A percentile compares a stretch with the other conserved stretches of the same genome.
Evolutionary conservation across 2,113 vertebrate species (phyloP).

Genomic region (Bos javanicus): DNA sequence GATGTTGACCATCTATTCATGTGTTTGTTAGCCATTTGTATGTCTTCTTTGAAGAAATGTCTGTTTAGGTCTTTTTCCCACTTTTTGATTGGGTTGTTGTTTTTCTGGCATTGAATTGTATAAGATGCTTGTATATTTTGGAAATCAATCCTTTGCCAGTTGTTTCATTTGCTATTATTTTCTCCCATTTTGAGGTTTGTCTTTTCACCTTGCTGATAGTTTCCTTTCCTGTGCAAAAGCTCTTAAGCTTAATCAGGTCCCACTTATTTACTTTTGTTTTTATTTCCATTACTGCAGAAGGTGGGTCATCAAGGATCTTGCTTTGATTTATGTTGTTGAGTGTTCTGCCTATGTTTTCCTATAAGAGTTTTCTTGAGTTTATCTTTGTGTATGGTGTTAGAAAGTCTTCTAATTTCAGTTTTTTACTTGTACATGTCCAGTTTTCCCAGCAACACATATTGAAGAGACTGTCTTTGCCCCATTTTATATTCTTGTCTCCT

Average conservation of each 20-base stretch:
- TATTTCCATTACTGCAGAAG: background rate
- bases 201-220: background rate
- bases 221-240: background rate
- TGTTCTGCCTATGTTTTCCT: background rate
- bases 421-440: background rate
- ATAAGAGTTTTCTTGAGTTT: background rate
- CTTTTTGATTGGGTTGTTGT: background rate
- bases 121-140: background rate
- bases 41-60: background rate
- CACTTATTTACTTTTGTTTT: background rate
- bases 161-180: background rate
- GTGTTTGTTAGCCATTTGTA: background rate
- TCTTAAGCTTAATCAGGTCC: background rate
- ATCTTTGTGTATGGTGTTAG: background rate
- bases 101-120: background rate
- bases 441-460: background rate
- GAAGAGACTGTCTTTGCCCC: background rate
- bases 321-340: background rate
- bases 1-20: background rate
- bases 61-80: background rate
- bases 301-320: background rate
- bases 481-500: background rate
- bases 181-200: background rate
- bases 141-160: background rate
- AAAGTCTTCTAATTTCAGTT: background rate